phyloP scores from a whole-genome alignment of 2,113 vertebrate species.

The human (Homo sapiens) region GRCh38 chr1:62099001-62099500 shows the following conservation, averaged over 20 bases:
- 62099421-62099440: slow-evolving; percentile 2
- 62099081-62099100: background rate
- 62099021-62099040: background rate
- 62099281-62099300: background rate
- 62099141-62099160: background rate
- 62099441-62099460: background rate
- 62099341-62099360: slow-evolving; percentile 17
- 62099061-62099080: background rate
- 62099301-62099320: background rate
- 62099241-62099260: background rate
- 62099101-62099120: background rate
- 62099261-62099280: background rate
- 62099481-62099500: slow-evolving; percentile 43
- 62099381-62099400: background rate
- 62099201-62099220: background rate
- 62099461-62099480: slow-evolving; percentile 43
- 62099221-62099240: background rate
- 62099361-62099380: background rate
- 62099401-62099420: background rate
- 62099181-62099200: background rate
- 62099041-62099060: background rate
- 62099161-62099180: background rate
- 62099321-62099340: slow-evolving; percentile 5
- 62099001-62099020: background rate
- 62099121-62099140: background rate